These are phyloP conservation scores for Leucozona laternaria DNA, from an alignment of 2,888 invertebrate species.

Conservation along the genomic window DNA sequence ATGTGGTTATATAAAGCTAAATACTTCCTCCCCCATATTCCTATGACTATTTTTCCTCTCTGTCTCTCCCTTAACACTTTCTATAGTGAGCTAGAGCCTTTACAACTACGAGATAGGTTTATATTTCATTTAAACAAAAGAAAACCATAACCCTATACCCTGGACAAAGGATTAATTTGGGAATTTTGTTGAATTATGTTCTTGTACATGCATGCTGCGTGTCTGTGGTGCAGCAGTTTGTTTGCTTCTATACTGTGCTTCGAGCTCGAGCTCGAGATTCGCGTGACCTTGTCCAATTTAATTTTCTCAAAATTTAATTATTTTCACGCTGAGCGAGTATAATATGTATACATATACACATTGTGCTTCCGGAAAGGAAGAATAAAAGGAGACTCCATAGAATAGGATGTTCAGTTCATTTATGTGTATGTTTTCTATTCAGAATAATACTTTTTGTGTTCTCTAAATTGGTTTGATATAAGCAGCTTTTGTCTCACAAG, in stretches of 20 bases:
- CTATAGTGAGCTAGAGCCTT: conserved; percentile 7
- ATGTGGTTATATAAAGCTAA: conserved; percentile 58
- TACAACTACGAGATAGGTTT: not conserved
- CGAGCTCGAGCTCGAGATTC: conserved; percentile 58
- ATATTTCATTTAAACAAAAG: conserved; percentile 75
- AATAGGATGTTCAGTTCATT: conserved; percentile 17
- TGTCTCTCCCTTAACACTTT: conserved; percentile 37
- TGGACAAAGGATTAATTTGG: conserved; percentile 67
- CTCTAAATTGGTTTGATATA: not conserved
- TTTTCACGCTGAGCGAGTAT: conserved; percentile 66
- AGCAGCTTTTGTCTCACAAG: not conserved
- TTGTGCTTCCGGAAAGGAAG: conserved; percentile 34
- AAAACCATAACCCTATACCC: conserved; percentile 44
- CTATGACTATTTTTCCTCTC: conserved; percentile 4
- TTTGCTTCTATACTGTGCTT: not conserved
- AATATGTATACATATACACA: not conserved
- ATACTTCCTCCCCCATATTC: conserved; percentile 25
- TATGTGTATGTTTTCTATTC: not conserved
- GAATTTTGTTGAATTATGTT: conserved; percentile 56
- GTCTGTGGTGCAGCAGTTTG: conserved; percentile 35
- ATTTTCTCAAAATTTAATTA: conserved; percentile 74
- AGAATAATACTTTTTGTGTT: not conserved
- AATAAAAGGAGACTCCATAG: conserved; percentile 9
- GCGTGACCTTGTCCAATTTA: conserved; percentile 77
- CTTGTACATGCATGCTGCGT: conserved; percentile 49